Percentiles rank a stretch among this genome's conserved stretches.
phyloP scores from a whole-genome alignment of 1,140 invertebrate genomes.

The Drosophila guanche region DNA sequence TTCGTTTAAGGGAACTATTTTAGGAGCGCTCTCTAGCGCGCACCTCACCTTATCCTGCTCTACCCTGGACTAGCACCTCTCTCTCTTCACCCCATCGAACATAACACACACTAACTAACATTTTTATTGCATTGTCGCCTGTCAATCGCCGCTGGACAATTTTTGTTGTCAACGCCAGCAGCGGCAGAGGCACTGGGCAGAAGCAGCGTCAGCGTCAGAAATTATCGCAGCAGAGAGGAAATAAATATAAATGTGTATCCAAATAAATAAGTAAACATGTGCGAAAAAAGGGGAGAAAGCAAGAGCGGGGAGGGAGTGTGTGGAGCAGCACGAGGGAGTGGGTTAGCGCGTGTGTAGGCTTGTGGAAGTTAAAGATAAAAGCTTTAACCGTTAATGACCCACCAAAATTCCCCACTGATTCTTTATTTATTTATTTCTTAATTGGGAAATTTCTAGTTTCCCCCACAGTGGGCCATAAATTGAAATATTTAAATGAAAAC shows the following conservation, averaged over 20 bases:
- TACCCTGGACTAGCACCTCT: background rate
- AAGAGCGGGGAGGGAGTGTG: conserved; percentile 1
- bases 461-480: background rate
- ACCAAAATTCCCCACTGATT: conserved; percentile 9
- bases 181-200: conserved; percentile 10
- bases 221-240: conserved; percentile 57
- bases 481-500: background rate
- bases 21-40: background rate
- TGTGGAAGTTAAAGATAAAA: conserved; percentile 54
- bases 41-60: background rate
- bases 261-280: conserved; percentile 65
- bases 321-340: background rate
- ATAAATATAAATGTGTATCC: conserved; percentile 61
- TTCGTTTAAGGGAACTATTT: too few relatives aligned
- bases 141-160: conserved; percentile 42
- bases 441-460: background rate
- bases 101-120: conserved; percentile 7
- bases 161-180: conserved; percentile 46
- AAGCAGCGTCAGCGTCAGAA: conserved; percentile 19
- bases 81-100: background rate
- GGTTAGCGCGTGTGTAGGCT: conserved; percentile 30
- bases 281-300: conserved; percentile 22
- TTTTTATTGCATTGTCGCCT: conserved; percentile 51
- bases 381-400: conserved; percentile 63
- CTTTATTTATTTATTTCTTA: background rate